Evolutionary conservation across 2,113 vertebrate species (phyloP).

Genomic region (Zeus faber): DNA sequence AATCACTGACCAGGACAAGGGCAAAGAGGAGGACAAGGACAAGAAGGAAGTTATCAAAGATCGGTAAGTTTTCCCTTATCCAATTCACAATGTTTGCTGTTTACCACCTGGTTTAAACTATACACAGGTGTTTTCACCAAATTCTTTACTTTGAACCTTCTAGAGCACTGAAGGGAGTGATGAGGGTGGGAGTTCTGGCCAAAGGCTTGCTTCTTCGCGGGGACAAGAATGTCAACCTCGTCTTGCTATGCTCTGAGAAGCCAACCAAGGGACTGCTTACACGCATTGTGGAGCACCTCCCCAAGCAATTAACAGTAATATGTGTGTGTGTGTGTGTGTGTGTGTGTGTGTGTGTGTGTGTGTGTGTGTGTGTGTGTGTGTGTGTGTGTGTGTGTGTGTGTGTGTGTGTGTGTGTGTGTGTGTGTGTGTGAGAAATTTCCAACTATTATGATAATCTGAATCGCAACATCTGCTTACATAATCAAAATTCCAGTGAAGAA

Average conservation of each 20-base stretch:
- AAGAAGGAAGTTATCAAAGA: conserved; percentile 90
- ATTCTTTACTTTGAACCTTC: neutral
- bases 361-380: too few relatives aligned
- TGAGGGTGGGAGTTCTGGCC: conserved; percentile 94
- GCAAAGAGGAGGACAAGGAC: conserved; percentile 87
- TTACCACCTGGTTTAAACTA: too few relatives aligned
- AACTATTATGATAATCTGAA: too few relatives aligned
- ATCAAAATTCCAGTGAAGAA: too few relatives aligned
- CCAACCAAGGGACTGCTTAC: conserved; percentile 85
- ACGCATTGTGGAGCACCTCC: conserved; percentile 91
- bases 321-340: too few relatives aligned
- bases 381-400: too few relatives aligned
- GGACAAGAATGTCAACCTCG: conserved; percentile 92
- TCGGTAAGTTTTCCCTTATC: conserved; percentile 72
- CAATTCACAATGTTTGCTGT: neutral
- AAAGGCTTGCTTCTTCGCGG: conserved; percentile 95
- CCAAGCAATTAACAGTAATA: conserved; percentile 94
- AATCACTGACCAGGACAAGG: conserved; percentile 89
- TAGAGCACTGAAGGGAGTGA: conserved; percentile 94
- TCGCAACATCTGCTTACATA: too few relatives aligned
- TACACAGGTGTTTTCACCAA: neutral
- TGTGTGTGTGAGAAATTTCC: too few relatives aligned
- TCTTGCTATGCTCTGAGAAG: conserved; percentile 93
- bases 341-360: too few relatives aligned
- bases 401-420: too few relatives aligned